phyloP scores from a whole-genome alignment of 1,140 invertebrate genomes.

The Dryas iulia region DNA sequence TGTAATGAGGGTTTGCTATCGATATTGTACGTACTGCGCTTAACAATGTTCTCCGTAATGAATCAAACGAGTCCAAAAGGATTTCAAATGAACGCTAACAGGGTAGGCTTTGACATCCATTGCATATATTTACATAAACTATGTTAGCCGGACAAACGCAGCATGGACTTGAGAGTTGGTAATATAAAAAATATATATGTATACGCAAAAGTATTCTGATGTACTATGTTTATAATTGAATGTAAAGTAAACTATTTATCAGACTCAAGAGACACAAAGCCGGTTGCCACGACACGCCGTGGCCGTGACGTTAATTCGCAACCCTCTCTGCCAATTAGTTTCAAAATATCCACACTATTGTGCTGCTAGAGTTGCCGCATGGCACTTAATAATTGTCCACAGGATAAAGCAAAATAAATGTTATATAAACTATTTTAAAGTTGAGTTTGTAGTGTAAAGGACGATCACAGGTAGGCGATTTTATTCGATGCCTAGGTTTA shows the following conservation, averaged over 20 bases:
- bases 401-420: constrained; percentile 27
- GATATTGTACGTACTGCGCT: constrained; percentile 50
- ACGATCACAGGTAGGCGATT: constrained; percentile 45
- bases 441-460: constrained; percentile 23
- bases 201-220: background rate
- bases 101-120: constrained; percentile 36
- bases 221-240: constrained; percentile 24
- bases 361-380: constrained; percentile 61
- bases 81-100: constrained; percentile 40
- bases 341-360: constrained; percentile 78
- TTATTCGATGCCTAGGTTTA: constrained; percentile 64
- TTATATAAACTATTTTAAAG: constrained; percentile 33
- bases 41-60: constrained; percentile 58
- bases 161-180: background rate
- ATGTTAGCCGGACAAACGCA: background rate
- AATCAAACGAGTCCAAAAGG: constrained; percentile 49
- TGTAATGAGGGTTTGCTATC: constrained; percentile 52
- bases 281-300: constrained; percentile 51
- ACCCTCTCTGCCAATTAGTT: constrained; percentile 80
- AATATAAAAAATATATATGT: constrained; percentile 1
- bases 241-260: constrained; percentile 53
- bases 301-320: constrained; percentile 76
- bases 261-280: constrained; percentile 58
- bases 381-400: constrained; percentile 51
- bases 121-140: constrained; percentile 34